phyloP scores from a whole-genome alignment of 2,888 invertebrate genomes.

The Platycheirus rosarum region DNA sequence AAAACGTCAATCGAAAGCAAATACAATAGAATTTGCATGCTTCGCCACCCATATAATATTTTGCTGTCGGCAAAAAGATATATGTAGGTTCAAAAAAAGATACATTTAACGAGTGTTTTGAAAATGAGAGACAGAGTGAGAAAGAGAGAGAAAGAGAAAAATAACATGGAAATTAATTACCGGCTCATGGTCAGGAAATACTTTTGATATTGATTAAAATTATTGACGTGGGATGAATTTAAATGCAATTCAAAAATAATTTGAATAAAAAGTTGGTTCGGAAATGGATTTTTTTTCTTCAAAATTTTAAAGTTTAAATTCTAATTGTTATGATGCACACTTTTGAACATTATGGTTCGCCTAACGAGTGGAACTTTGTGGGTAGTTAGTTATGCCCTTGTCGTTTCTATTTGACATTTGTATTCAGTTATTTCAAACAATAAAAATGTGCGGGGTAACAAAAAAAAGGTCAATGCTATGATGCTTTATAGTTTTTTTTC shows the following conservation, averaged over 20 bases:
- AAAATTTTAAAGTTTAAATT: too few species aligned
- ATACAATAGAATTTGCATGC: background rate
- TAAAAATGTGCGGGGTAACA: too few species aligned
- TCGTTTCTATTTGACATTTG: too few species aligned
- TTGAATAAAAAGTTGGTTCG: background rate
- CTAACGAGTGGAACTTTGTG: too few species aligned
- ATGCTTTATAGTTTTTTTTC: too few species aligned
- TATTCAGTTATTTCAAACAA: too few species aligned
- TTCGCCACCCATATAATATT: background rate
- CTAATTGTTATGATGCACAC: too few species aligned
- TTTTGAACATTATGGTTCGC: too few species aligned
- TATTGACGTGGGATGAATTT: background rate
- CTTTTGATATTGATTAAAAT: constrained; percentile 2
- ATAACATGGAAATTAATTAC: background rate
- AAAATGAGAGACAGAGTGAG: too few species aligned
- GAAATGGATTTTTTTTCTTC: too few species aligned
- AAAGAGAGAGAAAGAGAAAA: background rate
- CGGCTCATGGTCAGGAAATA: constrained; percentile 24
- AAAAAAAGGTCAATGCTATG: too few species aligned
- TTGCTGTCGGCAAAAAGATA: background rate
- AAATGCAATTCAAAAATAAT: background rate
- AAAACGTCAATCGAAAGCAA: constrained; percentile 23
- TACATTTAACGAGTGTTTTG: background rate
- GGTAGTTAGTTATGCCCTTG: too few species aligned
- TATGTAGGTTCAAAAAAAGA: background rate